phyloP scores from a whole-genome alignment of 2,113 vertebrate species.

The Salminus brasiliensis region DNA sequence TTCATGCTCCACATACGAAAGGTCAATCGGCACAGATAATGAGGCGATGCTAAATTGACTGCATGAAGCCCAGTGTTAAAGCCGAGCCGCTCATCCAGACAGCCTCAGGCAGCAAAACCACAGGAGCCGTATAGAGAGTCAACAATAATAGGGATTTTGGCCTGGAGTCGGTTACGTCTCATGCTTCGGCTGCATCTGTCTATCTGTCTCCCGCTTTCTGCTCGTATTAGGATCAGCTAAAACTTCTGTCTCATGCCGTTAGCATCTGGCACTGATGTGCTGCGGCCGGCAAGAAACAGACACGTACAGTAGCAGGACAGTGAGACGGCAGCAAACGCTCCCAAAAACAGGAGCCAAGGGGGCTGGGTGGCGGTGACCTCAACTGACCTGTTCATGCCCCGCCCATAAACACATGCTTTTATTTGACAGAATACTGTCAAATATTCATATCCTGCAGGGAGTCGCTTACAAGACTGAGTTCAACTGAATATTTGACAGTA shows the following conservation, averaged over 20 bases:
- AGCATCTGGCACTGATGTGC: neutral
- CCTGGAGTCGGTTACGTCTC: conserved; percentile 37
- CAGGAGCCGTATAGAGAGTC: conserved; percentile 11
- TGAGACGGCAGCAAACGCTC: neutral
- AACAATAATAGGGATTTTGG: conserved; percentile 17
- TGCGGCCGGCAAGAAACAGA: neutral
- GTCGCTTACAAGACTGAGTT: no score
- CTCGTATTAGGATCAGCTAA: conserved; percentile 28
- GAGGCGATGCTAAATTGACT: conserved; percentile 69
- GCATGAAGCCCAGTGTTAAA: conserved; percentile 56
- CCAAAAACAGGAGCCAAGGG: no score
- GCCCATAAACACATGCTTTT: no score
- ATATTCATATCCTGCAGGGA: no score
- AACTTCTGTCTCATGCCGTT: neutral
- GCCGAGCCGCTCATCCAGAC: conserved; percentile 31
- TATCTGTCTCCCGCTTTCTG: conserved; percentile 41
- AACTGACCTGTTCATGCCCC: no score
- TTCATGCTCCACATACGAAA: conserved; percentile 67
- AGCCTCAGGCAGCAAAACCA: neutral
- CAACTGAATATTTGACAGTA: no score
- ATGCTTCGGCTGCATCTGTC: conserved; percentile 26
- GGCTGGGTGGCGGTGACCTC: no score
- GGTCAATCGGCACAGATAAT: conserved; percentile 69
- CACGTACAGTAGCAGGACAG: neutral
- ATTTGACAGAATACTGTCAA: no score